Conservation (phyloP, 2,888 invertebrate genomes). For the Lepas anatifera region DNA sequence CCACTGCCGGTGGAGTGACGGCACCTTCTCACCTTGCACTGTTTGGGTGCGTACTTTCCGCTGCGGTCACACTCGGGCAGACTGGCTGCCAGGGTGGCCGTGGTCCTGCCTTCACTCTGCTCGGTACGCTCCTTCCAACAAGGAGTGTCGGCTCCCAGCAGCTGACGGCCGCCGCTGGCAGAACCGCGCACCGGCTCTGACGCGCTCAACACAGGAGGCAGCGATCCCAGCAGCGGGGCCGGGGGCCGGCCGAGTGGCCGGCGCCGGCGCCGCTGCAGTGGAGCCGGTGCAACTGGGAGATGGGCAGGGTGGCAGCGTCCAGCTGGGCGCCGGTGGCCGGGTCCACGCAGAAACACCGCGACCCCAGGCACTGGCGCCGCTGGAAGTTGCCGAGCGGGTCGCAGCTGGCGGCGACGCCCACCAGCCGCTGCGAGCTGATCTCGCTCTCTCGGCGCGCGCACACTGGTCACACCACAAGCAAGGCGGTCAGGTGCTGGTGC, state of each 20-base stretch:
- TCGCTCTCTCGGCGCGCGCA: background rate
- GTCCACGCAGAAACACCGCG: constrained; percentile 23
- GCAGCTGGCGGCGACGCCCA: constrained; percentile 19
- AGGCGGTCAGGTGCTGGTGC: too few relatives aligned
- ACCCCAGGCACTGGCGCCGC: constrained; percentile 22
- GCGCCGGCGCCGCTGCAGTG: background rate
- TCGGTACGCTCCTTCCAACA: background rate
- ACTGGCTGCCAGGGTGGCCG: background rate
- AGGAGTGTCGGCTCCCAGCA: background rate
- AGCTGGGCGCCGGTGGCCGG: constrained; percentile 15
- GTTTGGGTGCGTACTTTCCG: constrained; percentile 14
- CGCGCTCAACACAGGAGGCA: background rate
- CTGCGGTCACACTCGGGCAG: constrained; percentile 17
- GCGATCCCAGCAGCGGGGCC: background rate
- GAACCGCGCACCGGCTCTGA: background rate
- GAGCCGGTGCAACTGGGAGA: background rate
- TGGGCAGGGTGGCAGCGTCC: background rate
- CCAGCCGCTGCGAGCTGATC: background rate
- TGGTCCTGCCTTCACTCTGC: background rate
- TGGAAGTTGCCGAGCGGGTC: constrained; percentile 22
- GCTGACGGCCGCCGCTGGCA: background rate
- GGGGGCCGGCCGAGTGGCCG: background rate
- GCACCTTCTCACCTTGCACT: constrained; percentile 19
- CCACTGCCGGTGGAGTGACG: too few relatives aligned
- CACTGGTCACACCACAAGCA: background rate